These are phyloP conservation scores for Scleropages formosus DNA, from an alignment of 2,797 vertebrate genomes.

Conservation along the genomic window DNA sequence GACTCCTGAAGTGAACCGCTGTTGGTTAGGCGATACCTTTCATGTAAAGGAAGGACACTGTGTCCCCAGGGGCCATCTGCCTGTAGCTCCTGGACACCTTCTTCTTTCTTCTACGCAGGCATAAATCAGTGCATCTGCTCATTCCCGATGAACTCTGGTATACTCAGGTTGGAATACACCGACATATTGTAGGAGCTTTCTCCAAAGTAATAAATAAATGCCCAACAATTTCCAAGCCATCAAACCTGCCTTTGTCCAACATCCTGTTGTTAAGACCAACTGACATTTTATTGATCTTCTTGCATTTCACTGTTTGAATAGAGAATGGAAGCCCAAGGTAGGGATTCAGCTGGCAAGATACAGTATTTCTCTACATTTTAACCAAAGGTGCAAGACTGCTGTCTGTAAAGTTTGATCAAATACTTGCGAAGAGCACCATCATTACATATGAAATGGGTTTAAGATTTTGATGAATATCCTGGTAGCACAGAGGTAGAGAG, in stretches of 20 bases:
- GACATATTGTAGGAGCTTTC: not conserved
- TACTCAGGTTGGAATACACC: not conserved
- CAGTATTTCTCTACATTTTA: no score
- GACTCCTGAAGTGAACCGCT: constrained; percentile 1
- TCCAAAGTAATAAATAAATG: not conserved
- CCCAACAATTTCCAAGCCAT: not conserved
- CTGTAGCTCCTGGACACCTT: constrained; percentile 16
- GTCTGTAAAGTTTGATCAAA: no score
- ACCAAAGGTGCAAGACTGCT: no score
- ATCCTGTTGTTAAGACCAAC: not conserved
- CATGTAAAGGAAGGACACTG: constrained; percentile 22
- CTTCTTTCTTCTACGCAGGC: not conserved
- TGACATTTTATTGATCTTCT: not conserved
- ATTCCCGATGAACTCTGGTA: not conserved
- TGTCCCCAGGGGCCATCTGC: not conserved
- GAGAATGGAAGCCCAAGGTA: no score
- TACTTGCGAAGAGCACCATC: no score
- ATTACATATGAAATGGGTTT: no score
- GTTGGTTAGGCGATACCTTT: constrained; percentile 19
- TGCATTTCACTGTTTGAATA: not conserved
- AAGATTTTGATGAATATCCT: no score
- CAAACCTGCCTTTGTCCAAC: not conserved
- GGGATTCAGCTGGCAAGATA: no score
- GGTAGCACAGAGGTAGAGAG: no score
- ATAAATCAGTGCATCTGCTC: not conserved